Evolutionary conservation across 1,140 invertebrate genomes (phyloP), one percentile per base, ranked within the genome.

Genomic region (Cydia pomonella): DNA sequence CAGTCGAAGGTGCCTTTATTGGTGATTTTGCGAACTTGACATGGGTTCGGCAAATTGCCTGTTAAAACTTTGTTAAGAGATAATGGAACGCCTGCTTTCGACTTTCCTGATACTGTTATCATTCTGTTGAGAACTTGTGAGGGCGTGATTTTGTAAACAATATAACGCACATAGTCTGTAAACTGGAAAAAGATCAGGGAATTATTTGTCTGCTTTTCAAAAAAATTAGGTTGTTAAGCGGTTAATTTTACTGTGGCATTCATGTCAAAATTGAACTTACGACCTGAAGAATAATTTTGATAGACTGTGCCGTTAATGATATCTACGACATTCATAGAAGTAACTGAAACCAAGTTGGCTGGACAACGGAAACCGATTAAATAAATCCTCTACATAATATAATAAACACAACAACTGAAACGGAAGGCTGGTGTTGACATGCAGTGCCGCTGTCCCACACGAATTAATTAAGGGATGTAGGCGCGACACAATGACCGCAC

Each of bases 21-120:
- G 33, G 64, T 38, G 29, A 69, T 69, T 69, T 69, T 41, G 64
- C 27, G 16, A 69, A 69, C 64, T 69, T 69, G 64, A 69, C 64
- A 69, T 69, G 64, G 64, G 64, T 69, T 69, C 64, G 64, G 64
- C 64, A 33, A 69, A 69, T 69, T 69, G 64, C 29, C 64, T 69
- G 64, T 69, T 69, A 69, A 69, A 69, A 69, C 64, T 69, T 69
- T 69, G 64, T 69, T 69, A 69, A 69, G 64, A 69, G 64, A 69
- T 69, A 69, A 69, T 69, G 64, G 64, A 69, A 33, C 18, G 27
- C 4, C 64, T 66, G 25, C 63, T 29, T n/a, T n/a, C 27, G 64
- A 69, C 64, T 69, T 69, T 69, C 64, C 64, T 69, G 64, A 69
- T 69, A 69, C 64, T 69, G 23, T 69, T 69, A 69, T 69, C 64